Conservation (phyloP, 2,888 invertebrate species). For the Tuberolachnus salignus region DNA sequence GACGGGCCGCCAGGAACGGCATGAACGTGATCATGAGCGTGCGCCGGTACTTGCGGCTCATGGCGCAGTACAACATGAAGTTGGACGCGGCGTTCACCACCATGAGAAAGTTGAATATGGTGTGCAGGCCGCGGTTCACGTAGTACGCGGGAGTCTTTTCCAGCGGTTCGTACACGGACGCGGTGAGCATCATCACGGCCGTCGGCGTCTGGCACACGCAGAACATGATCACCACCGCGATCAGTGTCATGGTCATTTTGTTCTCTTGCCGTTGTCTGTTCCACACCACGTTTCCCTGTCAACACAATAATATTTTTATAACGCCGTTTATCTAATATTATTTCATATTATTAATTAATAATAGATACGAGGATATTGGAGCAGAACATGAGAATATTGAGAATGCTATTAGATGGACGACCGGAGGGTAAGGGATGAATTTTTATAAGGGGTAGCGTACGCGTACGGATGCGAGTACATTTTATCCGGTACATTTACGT, state of each 20-base stretch:
- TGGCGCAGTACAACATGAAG: conserved; percentile 78
- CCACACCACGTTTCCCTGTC: conserved; percentile 55
- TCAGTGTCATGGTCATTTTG: conserved; percentile 77
- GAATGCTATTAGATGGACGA: too few relatives aligned
- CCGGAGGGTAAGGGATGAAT: too few relatives aligned
- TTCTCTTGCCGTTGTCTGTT: conserved; percentile 69
- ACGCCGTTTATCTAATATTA: too few relatives aligned
- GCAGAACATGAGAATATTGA: too few relatives aligned
- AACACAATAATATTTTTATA: too few relatives aligned
- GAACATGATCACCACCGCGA: conserved; percentile 77
- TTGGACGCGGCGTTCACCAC: conserved; percentile 77
- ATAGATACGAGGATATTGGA: too few relatives aligned
- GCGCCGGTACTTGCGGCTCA: conserved; percentile 75
- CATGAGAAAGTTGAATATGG: conserved; percentile 74
- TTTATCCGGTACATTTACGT: too few relatives aligned
- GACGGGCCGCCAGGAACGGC: conserved; percentile 58
- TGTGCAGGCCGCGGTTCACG: conserved; percentile 68
- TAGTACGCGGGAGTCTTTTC: conserved; percentile 61
- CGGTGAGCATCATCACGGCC: conserved; percentile 67
- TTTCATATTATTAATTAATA: too few relatives aligned
- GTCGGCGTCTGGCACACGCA: conserved; percentile 76
- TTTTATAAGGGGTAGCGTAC: too few relatives aligned
- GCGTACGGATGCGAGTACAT: too few relatives aligned
- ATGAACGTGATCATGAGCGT: conserved; percentile 63
- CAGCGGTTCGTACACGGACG: conserved; percentile 60